Conservation (phyloP, 1,140 invertebrate genomes). For the Ips typographus region DNA sequence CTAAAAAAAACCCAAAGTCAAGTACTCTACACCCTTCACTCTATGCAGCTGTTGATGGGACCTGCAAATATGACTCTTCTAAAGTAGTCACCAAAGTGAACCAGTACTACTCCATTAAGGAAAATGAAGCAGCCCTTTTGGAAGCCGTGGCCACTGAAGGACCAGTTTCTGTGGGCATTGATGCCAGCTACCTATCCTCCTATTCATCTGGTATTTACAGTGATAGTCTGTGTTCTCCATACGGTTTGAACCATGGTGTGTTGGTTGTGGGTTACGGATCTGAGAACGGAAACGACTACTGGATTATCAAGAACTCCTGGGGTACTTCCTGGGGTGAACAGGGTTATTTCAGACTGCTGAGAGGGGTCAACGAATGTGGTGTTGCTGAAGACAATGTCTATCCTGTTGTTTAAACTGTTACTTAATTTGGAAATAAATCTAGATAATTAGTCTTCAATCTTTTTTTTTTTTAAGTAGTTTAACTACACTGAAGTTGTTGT, state of each 20-base stretch:
- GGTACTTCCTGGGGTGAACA: conserved; percentile 37
- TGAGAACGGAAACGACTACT: conserved; percentile 34
- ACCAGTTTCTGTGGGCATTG: conserved; percentile 85
- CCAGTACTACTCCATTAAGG: background rate
- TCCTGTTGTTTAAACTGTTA: conserved; percentile 10
- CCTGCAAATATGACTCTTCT: conserved; percentile 16
- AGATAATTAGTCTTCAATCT: too few species aligned
- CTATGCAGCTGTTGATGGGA: conserved; percentile 4
- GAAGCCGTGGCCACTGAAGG: conserved; percentile 64
- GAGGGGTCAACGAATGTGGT: conserved; percentile 38
- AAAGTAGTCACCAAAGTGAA: conserved; percentile 25
- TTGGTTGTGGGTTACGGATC: conserved; percentile 40
- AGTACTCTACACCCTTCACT: background rate
- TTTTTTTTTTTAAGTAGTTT: too few species aligned
- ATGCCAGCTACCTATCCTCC: conserved; percentile 61
- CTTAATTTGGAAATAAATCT: too few species aligned
- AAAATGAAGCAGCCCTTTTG: conserved; percentile 8
- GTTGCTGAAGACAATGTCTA: conserved; percentile 29
- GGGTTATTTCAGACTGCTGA: conserved; percentile 35
- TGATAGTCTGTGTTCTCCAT: conserved; percentile 7
- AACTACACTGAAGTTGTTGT: too few species aligned
- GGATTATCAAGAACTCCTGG: conserved; percentile 41
- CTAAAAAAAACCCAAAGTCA: conserved; percentile 2
- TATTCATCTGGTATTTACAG: conserved; percentile 37
- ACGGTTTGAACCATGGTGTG: conserved; percentile 37